phyloP scores from a whole-genome alignment of 2,888 invertebrate species.

The Chromoteleia sp. region DNA sequence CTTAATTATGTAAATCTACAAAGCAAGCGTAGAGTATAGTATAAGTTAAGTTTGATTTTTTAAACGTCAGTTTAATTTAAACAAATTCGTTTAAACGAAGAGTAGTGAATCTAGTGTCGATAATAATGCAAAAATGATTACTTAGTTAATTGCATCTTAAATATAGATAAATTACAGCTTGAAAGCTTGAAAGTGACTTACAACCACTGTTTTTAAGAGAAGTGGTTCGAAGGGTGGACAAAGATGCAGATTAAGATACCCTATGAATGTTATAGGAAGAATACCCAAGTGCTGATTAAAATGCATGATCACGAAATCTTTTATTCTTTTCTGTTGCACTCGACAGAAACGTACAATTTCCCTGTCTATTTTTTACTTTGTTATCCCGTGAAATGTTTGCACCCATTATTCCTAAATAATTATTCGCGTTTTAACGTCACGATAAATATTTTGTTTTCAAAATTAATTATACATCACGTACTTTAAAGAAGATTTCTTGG shows the following conservation, averaged over 20 bases:
- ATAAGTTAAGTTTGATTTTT: no score
- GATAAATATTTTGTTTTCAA: slow-evolving; percentile 11
- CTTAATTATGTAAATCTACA: no score
- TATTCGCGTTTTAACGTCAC: slow-evolving; percentile 7
- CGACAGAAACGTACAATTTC: slow-evolving; percentile 16
- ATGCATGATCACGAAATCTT: slow-evolving; percentile 49
- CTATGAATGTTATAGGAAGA: slow-evolving; percentile 28
- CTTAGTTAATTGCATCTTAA: slow-evolving; percentile 4
- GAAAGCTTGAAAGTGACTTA: neutral
- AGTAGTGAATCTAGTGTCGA: neutral
- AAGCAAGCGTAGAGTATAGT: no score
- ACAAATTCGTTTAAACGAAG: no score
- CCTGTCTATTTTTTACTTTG: neutral
- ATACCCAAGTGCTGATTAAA: slow-evolving; percentile 41
- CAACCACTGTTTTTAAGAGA: slow-evolving; percentile 7
- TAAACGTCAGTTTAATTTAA: no score
- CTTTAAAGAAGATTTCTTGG: no score
- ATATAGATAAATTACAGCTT: neutral
- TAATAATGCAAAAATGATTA: neutral
- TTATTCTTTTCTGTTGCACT: slow-evolving; percentile 30
- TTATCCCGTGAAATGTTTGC: slow-evolving; percentile 22
- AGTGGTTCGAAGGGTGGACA: slow-evolving; percentile 7
- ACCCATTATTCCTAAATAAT: slow-evolving; percentile 36
- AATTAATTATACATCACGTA: neutral
- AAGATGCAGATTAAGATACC: slow-evolving; percentile 40